Percentiles rank a stretch among this genome's conserved stretches.
Evolutionary conservation across 2,888 invertebrate species (phyloP).

Genomic region (Lepeophtheirus nordmannii): DNA sequence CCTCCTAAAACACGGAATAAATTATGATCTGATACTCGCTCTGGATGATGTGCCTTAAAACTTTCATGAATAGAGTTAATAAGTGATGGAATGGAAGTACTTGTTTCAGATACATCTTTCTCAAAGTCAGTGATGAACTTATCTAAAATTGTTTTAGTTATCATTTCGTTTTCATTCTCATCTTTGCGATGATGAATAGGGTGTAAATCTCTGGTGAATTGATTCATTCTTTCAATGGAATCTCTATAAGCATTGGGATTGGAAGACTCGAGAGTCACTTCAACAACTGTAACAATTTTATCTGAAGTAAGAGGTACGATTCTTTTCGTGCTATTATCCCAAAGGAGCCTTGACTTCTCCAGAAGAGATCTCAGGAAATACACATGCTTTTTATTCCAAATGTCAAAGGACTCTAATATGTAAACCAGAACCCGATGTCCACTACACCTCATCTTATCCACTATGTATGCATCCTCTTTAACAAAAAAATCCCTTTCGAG

Average conservation of each 20-base stretch:
- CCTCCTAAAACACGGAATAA: constrained; percentile 12
- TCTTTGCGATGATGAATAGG: not conserved
- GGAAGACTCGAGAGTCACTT: not conserved
- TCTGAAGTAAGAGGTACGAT: not conserved
- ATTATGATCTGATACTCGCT: constrained; percentile 10
- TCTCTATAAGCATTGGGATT: not conserved
- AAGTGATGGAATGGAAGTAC: not conserved
- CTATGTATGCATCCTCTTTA: not conserved
- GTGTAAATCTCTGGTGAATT: not conserved
- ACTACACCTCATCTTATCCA: not conserved
- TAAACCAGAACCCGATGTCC: not conserved
- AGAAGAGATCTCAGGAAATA: not conserved
- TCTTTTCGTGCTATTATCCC: not conserved
- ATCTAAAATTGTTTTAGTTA: not conserved
- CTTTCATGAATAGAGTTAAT: not conserved
- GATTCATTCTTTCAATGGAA: not conserved
- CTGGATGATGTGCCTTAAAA: not conserved
- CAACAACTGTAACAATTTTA: not conserved
- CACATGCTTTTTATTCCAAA: not conserved
- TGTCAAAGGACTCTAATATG: not conserved
- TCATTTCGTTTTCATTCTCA: not conserved
- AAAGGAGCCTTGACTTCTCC: not conserved
- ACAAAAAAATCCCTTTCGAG: not conserved
- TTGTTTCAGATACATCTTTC: not conserved
- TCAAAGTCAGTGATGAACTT: not conserved